A percentile compares a stretch with the other conserved stretches of the same genome.
Conservation (phyloP, 2,797 vertebrate genomes). For the Melanotaenia parkinsoni region DNA sequence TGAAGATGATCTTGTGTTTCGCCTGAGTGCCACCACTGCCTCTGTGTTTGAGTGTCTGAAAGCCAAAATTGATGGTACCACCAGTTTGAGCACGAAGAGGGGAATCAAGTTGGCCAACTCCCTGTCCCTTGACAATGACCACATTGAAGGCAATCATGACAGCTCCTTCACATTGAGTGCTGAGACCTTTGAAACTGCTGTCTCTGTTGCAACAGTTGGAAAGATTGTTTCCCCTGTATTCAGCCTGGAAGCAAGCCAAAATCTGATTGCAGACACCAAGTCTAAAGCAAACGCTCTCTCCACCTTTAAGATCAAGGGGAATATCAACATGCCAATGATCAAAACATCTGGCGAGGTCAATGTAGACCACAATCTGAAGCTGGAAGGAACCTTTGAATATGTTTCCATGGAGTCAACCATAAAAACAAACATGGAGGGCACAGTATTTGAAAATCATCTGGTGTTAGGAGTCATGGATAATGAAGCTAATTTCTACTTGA, state of each 20-base stretch:
- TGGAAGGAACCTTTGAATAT: slow-evolving; percentile 84
- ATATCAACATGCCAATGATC: slow-evolving; percentile 79
- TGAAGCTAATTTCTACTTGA: slow-evolving; percentile 85
- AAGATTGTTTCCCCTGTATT: slow-evolving; percentile 81
- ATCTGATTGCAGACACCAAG: slow-evolving; percentile 86
- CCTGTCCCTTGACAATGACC: slow-evolving; percentile 82
- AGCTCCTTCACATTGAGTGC: slow-evolving; percentile 86
- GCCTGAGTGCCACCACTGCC: slow-evolving; percentile 84
- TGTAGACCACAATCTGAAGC: slow-evolving; percentile 81
- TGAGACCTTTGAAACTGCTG: slow-evolving; percentile 80
- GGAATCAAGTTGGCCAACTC: slow-evolving; percentile 91
- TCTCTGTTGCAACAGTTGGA: slow-evolving; percentile 79
- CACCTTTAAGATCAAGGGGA: slow-evolving; percentile 81
- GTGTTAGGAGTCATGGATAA: slow-evolving; percentile 84
- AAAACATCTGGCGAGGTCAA: slow-evolving; percentile 78
- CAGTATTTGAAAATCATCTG: slow-evolving; percentile 68
- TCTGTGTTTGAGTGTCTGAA: slow-evolving; percentile 87
- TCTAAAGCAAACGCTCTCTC: slow-evolving; percentile 83
- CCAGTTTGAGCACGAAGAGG: slow-evolving; percentile 88
- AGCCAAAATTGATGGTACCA: slow-evolving; percentile 90
- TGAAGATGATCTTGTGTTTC: slow-evolving; percentile 88
- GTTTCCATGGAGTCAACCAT: slow-evolving; percentile 85
- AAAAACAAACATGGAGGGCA: slow-evolving; percentile 82
- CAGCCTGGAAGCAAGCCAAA: slow-evolving; percentile 85
- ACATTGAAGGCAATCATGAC: slow-evolving; percentile 87